Evolutionary conservation across 2,113 vertebrate genomes (phyloP).

Genomic region (Oreocharis arfaki): DNA sequence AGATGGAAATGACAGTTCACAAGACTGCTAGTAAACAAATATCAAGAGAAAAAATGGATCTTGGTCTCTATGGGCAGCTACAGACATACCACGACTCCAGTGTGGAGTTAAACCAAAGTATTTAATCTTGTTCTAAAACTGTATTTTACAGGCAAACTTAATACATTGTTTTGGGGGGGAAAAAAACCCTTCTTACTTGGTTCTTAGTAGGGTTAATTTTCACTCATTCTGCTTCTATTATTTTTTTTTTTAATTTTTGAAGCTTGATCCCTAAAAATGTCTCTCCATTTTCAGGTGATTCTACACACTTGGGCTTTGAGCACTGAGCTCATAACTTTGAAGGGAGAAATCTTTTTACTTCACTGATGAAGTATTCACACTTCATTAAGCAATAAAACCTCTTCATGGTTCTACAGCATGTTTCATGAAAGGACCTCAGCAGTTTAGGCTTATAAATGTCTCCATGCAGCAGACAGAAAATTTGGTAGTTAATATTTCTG

Average conservation of each 20-base stretch:
- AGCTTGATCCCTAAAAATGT: neutral
- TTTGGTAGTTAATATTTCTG: neutral
- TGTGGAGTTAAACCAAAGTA: neutral
- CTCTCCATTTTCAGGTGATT: neutral
- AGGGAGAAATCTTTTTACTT: neutral
- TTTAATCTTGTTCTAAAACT: neutral
- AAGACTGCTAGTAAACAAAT: constrained; percentile 36
- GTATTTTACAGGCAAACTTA: neutral
- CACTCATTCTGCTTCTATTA: neutral
- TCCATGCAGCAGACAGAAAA: neutral
- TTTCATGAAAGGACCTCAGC: neutral
- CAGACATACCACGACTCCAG: neutral
- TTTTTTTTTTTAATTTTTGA: neutral
- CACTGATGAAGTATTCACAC: neutral
- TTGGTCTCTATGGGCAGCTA: neutral
- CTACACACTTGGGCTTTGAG: neutral
- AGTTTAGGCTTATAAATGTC: neutral
- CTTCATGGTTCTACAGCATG: neutral
- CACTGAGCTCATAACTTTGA: neutral
- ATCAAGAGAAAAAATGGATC: neutral
- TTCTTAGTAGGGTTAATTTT: neutral
- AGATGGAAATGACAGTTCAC: constrained; percentile 30
- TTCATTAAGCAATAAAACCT: neutral
- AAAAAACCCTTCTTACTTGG: rapidly evolving
- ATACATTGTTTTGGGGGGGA: rapidly evolving